Base-by-base conservation (phyloP, 2,888 invertebrate species). In the Nomada fucata region DNA sequence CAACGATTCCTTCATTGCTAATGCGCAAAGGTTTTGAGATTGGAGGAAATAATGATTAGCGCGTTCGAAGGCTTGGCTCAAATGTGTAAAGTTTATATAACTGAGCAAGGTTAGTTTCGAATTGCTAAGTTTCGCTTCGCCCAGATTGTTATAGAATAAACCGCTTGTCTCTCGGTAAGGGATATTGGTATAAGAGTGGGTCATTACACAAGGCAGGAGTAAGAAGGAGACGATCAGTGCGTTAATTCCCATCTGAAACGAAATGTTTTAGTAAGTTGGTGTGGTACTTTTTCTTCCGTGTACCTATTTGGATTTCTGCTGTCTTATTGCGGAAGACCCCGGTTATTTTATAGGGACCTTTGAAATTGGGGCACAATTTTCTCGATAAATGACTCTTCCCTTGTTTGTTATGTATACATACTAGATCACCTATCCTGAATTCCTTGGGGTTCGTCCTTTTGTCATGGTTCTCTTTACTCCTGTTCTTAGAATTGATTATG, bases 251-350 rank as follows among this genome's bases (percentile, higher is more conserved):
- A 76, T 76, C 64, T 76, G 70, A 26, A 76, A 76, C 3, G 64
- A 57, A 69, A 7, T n/a, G 64, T 69, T 78, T 78, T 10, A 68
- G 2, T 0, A 78, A 18, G 10, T 73, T 78, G 64, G 69, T 59
- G 18, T 74, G 73, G 52, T 73, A 78, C 42, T n/a, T 73, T 4
- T 11, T 2, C 3, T 0, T 68, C 1, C 20, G 36, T 10, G 18
- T 68, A 9, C 52, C 73, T 23, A 78, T 20, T 57, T 69, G 68
- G 18, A 68, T 61, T 64, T 78, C 57, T 20, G 68, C 68, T 0
- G 63, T 73, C 2, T 64, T 36, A 50, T 78, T 73, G 2, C 42
- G 50, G 50, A n/a, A 57, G 2, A 73, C 2, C 9, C 10, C 18
- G 1, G 20, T 73, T 18, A 78, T 73, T 57, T 42, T 57, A 11